Conservation (phyloP, 1,140 invertebrate species). For the Hestina assimilis region DNA sequence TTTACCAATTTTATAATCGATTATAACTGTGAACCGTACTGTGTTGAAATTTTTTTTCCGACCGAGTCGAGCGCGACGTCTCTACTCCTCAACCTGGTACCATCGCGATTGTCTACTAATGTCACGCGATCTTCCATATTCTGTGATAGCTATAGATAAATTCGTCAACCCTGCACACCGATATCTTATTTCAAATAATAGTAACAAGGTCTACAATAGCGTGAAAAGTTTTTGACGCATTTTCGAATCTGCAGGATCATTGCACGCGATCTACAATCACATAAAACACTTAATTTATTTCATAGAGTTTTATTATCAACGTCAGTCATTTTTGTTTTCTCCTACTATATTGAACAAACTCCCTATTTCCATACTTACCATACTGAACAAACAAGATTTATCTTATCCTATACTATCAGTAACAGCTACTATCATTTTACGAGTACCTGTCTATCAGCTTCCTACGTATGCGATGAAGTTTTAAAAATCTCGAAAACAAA, state of each 20-base stretch:
- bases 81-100: slow-evolving; percentile 43
- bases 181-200: slow-evolving; percentile 14
- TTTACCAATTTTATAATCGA: neutral
- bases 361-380: neutral
- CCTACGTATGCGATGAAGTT: neutral
- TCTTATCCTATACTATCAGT: slow-evolving; percentile 9
- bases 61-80: slow-evolving; percentile 37
- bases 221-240: slow-evolving; percentile 22
- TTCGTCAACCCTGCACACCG: neutral
- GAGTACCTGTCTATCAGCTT: slow-evolving; percentile 4
- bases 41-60: slow-evolving; percentile 49
- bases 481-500: neutral
- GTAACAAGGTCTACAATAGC: slow-evolving; percentile 16
- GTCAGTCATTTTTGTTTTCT: too few species aligned
- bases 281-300: too few species aligned
- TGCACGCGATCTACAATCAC: slow-evolving; percentile 18
- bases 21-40: slow-evolving; percentile 29
- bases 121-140: slow-evolving; percentile 51
- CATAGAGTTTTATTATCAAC: too few species aligned
- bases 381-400: slow-evolving; percentile 5
- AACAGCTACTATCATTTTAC: slow-evolving; percentile 15
- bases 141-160: slow-evolving; percentile 14
- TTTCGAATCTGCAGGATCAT: slow-evolving; percentile 20
- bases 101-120: slow-evolving; percentile 35
- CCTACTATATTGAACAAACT: neutral